A percentile compares a stretch with the other conserved stretches of the same genome.
Evolutionary conservation across 2,888 invertebrate species (phyloP).

Genomic region (Latheticus oryzae): DNA sequence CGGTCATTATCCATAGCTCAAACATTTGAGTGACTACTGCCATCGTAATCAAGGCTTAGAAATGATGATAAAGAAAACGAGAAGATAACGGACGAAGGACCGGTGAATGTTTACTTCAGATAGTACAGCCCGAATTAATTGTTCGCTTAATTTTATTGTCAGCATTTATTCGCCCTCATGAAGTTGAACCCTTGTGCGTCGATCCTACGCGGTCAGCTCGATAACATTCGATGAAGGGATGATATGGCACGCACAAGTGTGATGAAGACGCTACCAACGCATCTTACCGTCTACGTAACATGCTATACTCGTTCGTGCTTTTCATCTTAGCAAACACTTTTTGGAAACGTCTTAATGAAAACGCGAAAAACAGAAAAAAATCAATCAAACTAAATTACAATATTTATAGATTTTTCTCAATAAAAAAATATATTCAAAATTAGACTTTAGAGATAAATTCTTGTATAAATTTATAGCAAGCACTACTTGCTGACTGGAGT

Average conservation of each 20-base stretch:
- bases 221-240: constrained; percentile 32
- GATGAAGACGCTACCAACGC: constrained; percentile 5
- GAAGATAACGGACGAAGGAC: constrained; percentile 48
- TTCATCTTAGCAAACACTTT: too few species aligned
- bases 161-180: constrained; percentile 37
- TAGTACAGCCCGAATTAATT: constrained; percentile 52
- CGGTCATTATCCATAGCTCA: constrained; percentile 41
- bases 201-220: constrained; percentile 42
- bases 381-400: too few species aligned
- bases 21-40: constrained; percentile 23
- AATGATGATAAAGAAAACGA: constrained; percentile 42
- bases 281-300: too few species aligned
- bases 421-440: not conserved
- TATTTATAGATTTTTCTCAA: not conserved
- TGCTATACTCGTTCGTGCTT: too few species aligned
- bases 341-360: too few species aligned
- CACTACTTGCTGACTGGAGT: too few species aligned
- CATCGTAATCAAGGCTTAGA: constrained; percentile 33
- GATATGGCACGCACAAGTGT: constrained; percentile 40
- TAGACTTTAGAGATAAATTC: constrained; percentile 31
- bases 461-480: constrained; percentile 33
- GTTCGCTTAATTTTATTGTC: constrained; percentile 57
- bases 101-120: constrained; percentile 51
- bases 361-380: too few species aligned
- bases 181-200: constrained; percentile 3